Conservation (phyloP, 2,113 vertebrate species). For the Columba livia region DNA sequence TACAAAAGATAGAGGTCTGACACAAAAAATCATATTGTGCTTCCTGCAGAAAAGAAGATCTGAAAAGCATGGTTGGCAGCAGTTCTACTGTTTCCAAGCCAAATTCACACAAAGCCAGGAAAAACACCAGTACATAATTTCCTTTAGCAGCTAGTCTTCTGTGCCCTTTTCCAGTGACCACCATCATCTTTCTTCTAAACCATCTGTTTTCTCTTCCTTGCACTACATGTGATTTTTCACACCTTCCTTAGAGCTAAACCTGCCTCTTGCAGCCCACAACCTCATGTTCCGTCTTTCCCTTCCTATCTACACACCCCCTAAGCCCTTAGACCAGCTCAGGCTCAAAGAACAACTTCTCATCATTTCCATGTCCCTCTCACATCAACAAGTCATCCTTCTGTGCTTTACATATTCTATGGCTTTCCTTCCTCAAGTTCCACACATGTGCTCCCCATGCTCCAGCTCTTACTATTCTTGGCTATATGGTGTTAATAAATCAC, state of each 20-base stretch:
- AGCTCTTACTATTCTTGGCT: not conserved
- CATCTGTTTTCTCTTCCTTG: not conserved
- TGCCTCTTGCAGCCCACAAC: not conserved
- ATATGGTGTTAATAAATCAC: not conserved
- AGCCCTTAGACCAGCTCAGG: not conserved
- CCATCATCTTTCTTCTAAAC: not conserved
- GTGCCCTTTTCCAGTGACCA: not conserved
- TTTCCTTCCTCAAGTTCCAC: not conserved
- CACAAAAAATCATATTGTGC: not conserved
- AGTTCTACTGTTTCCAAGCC: not conserved
- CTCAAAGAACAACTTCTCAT: not conserved
- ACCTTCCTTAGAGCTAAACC: not conserved
- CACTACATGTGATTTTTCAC: not conserved
- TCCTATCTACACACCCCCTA: not conserved
- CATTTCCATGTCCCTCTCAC: fast-evolving
- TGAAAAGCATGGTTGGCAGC: not conserved
- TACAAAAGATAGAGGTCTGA: not conserved
- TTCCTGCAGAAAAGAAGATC: not conserved
- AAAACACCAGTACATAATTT: not conserved
- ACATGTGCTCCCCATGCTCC: not conserved
- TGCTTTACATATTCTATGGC: fast-evolving
- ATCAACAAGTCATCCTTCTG: not conserved
- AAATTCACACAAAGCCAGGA: not conserved
- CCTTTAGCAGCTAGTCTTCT: not conserved
- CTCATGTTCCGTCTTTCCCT: not conserved